Base-by-base conservation (phyloP, 1,140 invertebrate species). In the Ceratina australensis region DNA sequence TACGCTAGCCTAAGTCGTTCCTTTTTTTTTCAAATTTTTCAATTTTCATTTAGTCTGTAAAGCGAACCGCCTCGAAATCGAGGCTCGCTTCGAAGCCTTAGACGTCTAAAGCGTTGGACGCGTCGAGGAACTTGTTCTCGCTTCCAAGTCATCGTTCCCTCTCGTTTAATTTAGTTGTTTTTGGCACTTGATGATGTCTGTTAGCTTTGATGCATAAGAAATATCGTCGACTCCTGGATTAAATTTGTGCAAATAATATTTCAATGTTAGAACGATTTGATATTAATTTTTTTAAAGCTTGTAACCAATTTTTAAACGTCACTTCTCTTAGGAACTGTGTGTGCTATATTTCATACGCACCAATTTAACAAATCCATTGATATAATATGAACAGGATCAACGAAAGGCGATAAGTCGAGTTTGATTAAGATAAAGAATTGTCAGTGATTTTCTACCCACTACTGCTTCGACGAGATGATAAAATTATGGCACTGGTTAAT, bases 171-270 rank as follows among this genome's bases (percentile, higher is more conserved):
- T 15, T 16, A 5, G 4, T n/a, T 47, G 18, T 26, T 77, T 77
- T 77, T 77, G 74, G 74, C 74, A 77, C 74, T 61, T 76, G 65
- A 16, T 42, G 33, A 42, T 42, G 33, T 42, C 33, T 42, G 33
- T 42, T 42, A 42, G 33, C 33, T 42, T 42, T 42, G 33, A 42
- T 42, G 33, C 33, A 42, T 42, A 42, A 42, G 33, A 42, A 42
- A 42, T 42, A 42, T 42, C 33, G 33, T 42, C 33, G 33, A 42
- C 3, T 42, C 33, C 0, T 42, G 10, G 33, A 42, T 42, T 42
- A 0, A 42, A 42, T 42, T 42, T 10, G 3, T 42, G 7, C 33
- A 10, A 42, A 42, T 7, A 0, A 42, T 42, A 42, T 10, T 8
- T 42, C 33, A 10, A 33, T 33, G 10, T 42, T 42, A 10, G 33